Percentiles rank a stretch among this genome's conserved stretches.
phyloP scores from a whole-genome alignment of 2,797 vertebrate species.

The Harpagifer antarcticus region DNA sequence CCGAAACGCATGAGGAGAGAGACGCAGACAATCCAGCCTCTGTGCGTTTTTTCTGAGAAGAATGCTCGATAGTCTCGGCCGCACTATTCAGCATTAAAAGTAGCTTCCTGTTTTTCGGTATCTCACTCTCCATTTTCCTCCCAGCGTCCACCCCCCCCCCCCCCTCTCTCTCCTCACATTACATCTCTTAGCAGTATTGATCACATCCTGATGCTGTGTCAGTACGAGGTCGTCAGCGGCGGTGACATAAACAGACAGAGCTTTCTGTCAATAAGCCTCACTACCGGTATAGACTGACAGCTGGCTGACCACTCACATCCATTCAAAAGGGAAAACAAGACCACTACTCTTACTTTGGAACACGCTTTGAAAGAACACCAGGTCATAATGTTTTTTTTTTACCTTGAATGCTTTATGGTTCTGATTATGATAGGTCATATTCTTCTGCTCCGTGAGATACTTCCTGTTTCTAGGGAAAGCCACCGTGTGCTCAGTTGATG shows the following conservation, averaged over 20 bases:
- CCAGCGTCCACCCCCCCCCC: neutral
- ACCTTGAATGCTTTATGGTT: neutral
- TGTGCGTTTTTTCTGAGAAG: constrained; percentile 48
- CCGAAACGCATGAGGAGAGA: constrained; percentile 37
- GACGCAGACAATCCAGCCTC: constrained; percentile 56
- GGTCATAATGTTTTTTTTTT: neutral
- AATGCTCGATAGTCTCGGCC: constrained; percentile 23
- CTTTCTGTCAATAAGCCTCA: constrained; percentile 72
- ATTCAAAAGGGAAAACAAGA: constrained; percentile 9
- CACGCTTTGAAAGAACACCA: neutral
- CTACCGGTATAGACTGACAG: constrained; percentile 58
- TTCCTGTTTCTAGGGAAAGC: constrained; percentile 6
- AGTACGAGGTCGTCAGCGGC: constrained; percentile 71
- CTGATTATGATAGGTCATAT: neutral
- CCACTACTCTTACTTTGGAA: constrained; percentile 1
- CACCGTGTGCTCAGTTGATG: neutral
- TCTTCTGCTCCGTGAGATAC: neutral
- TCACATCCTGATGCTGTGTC: constrained; percentile 81
- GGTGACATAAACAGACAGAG: constrained; percentile 77
- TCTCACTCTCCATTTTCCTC: neutral
- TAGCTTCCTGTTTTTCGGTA: constrained; percentile 47
- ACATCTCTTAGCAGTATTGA: constrained; percentile 78
- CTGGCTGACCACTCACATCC: constrained; percentile 43
- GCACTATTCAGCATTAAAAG: neutral
- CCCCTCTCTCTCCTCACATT: constrained; percentile 56